Conservation (phyloP, 2,797 vertebrate species). For the Coendou prehensilis region DNA sequence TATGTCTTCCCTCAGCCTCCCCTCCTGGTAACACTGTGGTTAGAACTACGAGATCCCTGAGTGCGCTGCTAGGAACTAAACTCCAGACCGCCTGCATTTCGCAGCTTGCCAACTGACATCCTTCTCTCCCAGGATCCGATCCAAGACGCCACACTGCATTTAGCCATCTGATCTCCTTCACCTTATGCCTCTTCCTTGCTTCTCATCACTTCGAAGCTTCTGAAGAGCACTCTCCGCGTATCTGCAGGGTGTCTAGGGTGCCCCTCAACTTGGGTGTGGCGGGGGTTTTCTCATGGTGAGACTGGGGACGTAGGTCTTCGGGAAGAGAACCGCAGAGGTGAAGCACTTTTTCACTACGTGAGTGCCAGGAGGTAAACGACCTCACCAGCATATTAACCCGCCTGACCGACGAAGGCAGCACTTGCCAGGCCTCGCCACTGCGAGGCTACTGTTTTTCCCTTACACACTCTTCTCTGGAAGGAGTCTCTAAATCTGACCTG, state of each 20-base stretch:
- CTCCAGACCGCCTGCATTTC: background rate
- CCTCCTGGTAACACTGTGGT: background rate
- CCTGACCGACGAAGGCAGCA: background rate
- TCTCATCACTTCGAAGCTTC: conserved; percentile 32
- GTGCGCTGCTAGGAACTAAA: background rate
- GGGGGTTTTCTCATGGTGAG: background rate
- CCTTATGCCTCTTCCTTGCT: too few species aligned
- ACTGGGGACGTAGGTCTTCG: background rate
- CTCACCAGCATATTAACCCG: background rate
- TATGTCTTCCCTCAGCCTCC: background rate
- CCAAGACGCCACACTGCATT: background rate
- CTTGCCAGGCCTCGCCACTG: background rate
- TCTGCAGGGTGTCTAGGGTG: background rate
- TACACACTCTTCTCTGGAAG: background rate
- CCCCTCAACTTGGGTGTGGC: background rate
- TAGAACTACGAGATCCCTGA: conserved; percentile 47
- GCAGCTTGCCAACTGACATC: background rate
- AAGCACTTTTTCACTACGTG: background rate
- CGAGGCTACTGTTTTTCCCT: background rate
- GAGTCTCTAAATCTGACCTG: background rate
- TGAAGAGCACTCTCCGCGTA: background rate
- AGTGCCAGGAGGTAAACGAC: background rate
- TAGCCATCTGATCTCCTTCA: background rate
- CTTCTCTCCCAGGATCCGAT: background rate
- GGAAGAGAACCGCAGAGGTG: background rate